Evolutionary conservation across 2,113 vertebrate genomes (phyloP), one percentile per base, ranked within the genome.

Genomic region (Phainopepla nitens): DNA sequence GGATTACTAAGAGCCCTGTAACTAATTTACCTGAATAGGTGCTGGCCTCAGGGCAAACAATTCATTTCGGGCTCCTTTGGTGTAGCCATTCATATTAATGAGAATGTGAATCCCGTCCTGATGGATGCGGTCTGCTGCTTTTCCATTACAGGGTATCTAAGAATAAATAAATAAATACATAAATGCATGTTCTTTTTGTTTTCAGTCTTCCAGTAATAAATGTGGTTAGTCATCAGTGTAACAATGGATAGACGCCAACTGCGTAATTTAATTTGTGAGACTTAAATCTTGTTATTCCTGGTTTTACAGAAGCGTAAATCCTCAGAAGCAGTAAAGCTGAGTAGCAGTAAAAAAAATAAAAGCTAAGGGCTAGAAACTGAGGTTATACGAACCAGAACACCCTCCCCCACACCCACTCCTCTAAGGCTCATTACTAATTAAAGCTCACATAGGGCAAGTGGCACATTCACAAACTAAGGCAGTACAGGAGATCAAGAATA

Each of bases 81-180:
- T 99, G 94, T 99, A 99, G 57, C 99, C 99, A 70, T 99, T 99
- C 99, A 99, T 99, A 95, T 99, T 99, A 90, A 99, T 97, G 81
- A 99, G 98, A 89, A 99, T 99, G 95, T 99, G 98, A 90, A 99
- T 95, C 90, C 99, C 99, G 60, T 99, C 99, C 97, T 99, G 99
- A 94, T 99, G 99, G 87, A 99, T 99, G 42, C 99, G 98, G 97
- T 99, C 99, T 53, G 99, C 99, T 88, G 99, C 99, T 97, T 99
- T 99, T 54, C 99, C 99, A 90, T 99, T 99, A 95, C 99, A 99
- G 5, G 99, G 99, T 82, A 99, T 99, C 99, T 99, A 61, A 51
- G 61, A 91, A 87, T 21, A 88, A 60, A 65, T 13, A 91, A 53
- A 68, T 9, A 61, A 9, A 92, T 6, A 82, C 24, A 68, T 9